Conservation (phyloP, 30 jellyfish, hydroid and myxozoan species). For the Aurelia sp. region DNA sequence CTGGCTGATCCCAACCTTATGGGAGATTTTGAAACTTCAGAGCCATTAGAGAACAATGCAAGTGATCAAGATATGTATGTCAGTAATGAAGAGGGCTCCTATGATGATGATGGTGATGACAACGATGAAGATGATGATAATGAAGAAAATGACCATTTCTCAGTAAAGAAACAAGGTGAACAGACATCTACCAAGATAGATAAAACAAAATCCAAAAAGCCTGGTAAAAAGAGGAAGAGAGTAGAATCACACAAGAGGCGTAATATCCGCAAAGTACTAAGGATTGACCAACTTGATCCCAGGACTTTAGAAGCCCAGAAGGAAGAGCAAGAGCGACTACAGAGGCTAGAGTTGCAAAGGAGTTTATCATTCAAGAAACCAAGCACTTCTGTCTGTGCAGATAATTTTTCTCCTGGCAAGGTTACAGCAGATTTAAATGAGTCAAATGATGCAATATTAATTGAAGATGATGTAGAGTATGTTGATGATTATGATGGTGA, state of each 20-base stretch:
- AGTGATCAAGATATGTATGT: too few relatives aligned
- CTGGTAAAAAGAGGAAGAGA: constrained; percentile 53
- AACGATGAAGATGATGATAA: constrained; percentile 27
- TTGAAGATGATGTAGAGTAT: constrained; percentile 39
- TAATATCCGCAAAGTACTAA: constrained; percentile 81
- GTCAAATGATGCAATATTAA: background rate
- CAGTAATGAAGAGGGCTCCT: background rate
- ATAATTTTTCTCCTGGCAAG: background rate
- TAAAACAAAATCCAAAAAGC: background rate
- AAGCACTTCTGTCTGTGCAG: background rate
- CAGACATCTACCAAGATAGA: background rate
- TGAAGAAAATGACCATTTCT: background rate
- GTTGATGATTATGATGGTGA: constrained; percentile 17
- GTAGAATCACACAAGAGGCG: constrained; percentile 65
- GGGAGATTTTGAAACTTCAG: too few relatives aligned
- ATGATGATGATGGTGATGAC: background rate
- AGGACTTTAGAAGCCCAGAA: constrained; percentile 84
- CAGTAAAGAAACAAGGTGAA: background rate
- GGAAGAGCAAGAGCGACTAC: constrained; percentile 81
- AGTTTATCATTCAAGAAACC: background rate
- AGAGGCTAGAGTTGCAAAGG: constrained; percentile 72
- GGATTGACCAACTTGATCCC: constrained; percentile 64
- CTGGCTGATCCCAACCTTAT: too few relatives aligned
- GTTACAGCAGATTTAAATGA: background rate
- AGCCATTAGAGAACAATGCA: too few relatives aligned